Percentiles rank a stretch among this genome's conserved stretches.
Conservation (phyloP, 1,140 invertebrate genomes). For the Hyphantria cunea region DNA sequence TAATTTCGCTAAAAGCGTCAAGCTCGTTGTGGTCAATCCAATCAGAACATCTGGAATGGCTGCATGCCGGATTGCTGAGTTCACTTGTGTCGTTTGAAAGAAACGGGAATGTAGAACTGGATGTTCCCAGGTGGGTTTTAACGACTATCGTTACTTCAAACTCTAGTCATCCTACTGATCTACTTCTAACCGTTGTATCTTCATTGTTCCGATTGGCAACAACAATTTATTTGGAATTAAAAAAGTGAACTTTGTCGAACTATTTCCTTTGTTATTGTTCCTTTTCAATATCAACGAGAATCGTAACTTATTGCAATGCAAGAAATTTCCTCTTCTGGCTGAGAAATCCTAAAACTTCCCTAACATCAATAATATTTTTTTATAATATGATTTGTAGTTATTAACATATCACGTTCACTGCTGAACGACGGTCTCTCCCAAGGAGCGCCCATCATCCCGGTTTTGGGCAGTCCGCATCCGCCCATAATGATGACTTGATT, state of each 20-base stretch:
- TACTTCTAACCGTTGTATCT: conserved; percentile 32
- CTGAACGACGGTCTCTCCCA: too few species aligned
- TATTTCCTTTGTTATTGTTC: too few species aligned
- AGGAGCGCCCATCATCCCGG: too few species aligned
- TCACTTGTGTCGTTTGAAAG: conserved; percentile 13
- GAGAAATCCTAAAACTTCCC: too few species aligned
- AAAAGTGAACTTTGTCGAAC: neutral
- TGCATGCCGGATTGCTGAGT: conserved; percentile 42
- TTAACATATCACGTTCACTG: too few species aligned
- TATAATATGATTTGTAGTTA: too few species aligned
- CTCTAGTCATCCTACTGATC: conserved; percentile 45
- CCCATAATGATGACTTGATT: too few species aligned
- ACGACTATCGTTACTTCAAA: conserved; percentile 47
- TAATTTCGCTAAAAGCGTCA: conserved; percentile 77
- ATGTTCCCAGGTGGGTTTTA: conserved; percentile 38
- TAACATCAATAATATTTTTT: too few species aligned
- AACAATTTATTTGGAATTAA: conserved; percentile 1
- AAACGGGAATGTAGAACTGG: neutral
- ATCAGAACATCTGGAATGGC: conserved; percentile 51
- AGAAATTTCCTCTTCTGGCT: too few species aligned
- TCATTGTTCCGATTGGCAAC: conserved; percentile 14
- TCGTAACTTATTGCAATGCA: too few species aligned
- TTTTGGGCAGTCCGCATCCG: too few species aligned
- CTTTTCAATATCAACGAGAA: too few species aligned
- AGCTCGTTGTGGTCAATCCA: conserved; percentile 61